Evolutionary conservation across 1,140 invertebrate species (phyloP).

Genomic region (Drosophila murphyi): DNA sequence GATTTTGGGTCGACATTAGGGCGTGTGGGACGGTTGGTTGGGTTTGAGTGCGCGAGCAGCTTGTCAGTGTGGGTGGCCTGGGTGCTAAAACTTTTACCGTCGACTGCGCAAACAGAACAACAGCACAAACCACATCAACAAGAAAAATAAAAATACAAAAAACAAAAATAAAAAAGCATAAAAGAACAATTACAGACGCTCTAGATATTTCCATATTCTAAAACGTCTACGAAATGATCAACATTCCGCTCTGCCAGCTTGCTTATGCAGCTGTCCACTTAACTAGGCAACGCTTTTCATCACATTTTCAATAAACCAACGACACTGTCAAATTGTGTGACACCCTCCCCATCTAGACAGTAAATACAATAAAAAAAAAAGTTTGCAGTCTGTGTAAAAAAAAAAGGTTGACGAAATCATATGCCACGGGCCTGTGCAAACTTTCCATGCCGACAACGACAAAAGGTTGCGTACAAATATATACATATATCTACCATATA

Average conservation of each 20-base stretch:
- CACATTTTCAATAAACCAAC: conserved; percentile 40
- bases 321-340: conserved; percentile 45
- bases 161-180: too few species aligned
- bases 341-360: conserved; percentile 27
- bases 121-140: conserved; percentile 34
- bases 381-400: conserved; percentile 23
- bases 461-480: conserved; percentile 34
- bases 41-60: conserved; percentile 19
- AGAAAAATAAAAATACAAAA: conserved; percentile 39
- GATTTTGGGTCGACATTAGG: conserved; percentile 62
- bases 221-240: conserved; percentile 4
- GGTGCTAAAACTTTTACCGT: conserved; percentile 49
- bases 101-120: conserved; percentile 45
- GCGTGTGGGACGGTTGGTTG: neutral
- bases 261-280: conserved; percentile 32
- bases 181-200: conserved; percentile 45
- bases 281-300: conserved; percentile 64
- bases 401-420: conserved; percentile 43
- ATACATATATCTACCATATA: conserved; percentile 8
- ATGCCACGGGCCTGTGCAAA: conserved; percentile 28
- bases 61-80: conserved; percentile 22
- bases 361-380: conserved; percentile 20
- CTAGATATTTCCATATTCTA: conserved; percentile 14
- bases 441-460: conserved; percentile 48
- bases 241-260: neutral